Evolutionary conservation across 2,888 invertebrate species (phyloP).

Genomic region (Megastigmus dorsalis): DNA sequence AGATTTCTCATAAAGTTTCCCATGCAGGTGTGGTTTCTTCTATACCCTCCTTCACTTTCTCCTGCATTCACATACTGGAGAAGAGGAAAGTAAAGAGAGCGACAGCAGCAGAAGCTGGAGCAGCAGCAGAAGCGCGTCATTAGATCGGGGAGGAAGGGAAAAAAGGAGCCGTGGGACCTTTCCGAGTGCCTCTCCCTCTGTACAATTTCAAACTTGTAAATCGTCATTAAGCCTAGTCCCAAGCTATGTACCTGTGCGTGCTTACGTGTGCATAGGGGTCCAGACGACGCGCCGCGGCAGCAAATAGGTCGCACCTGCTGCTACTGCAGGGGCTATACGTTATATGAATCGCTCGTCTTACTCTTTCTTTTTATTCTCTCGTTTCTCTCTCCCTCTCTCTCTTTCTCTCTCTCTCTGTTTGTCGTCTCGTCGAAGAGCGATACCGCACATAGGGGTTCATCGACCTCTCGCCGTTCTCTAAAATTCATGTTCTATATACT

Average conservation of each 20-base stretch:
- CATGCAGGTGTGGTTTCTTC: constrained; percentile 9
- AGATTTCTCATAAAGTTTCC: not conserved
- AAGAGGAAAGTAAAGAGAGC: not conserved
- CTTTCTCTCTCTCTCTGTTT: not conserved
- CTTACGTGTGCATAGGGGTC: not conserved
- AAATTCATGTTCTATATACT: no score
- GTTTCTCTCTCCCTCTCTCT: no score
- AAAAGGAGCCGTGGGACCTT: constrained; percentile 19
- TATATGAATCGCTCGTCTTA: not conserved
- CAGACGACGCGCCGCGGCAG: not conserved
- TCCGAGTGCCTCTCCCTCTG: not conserved
- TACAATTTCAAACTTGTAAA: constrained; percentile 2
- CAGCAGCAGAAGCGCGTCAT: constrained; percentile 4
- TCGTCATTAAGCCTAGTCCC: constrained; percentile 27
- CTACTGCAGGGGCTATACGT: constrained; percentile 3
- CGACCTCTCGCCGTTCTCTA: not conserved
- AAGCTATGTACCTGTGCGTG: constrained; percentile 29
- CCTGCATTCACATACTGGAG: not conserved
- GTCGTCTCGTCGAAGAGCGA: not conserved
- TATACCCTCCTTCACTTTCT: constrained; percentile 36
- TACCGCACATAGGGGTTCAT: constrained; percentile 4
- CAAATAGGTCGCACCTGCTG: constrained; percentile 54
- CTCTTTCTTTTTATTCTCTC: constrained; percentile 1
- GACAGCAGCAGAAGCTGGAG: not conserved
- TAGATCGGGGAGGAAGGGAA: constrained; percentile 35